Percentiles rank a stretch among this genome's conserved stretches.
Evolutionary conservation across 2,888 invertebrate genomes (phyloP).

Genomic region (Lasioglossum zephyrum): DNA sequence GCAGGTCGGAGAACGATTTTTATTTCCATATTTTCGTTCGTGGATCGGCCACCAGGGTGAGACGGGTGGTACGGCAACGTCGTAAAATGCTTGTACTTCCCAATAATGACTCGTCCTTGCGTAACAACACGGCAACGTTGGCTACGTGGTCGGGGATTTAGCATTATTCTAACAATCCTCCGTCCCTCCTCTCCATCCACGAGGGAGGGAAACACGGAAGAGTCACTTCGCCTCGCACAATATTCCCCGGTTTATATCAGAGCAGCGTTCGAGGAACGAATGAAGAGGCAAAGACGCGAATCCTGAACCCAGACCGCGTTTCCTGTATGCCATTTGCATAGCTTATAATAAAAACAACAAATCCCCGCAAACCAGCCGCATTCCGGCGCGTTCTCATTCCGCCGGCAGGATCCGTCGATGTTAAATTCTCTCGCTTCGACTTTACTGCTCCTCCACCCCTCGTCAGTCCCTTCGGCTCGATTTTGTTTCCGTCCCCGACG

Average conservation of each 20-base stretch:
- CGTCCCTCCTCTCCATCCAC: background rate
- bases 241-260: constrained; percentile 55
- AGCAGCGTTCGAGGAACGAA: constrained; percentile 34
- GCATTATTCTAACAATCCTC: constrained; percentile 44
- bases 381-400: constrained; percentile 46
- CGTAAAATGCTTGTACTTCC: constrained; percentile 30
- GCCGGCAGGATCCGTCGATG: constrained; percentile 42
- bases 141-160: constrained; percentile 23
- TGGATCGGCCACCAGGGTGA: background rate
- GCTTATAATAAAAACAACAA: constrained; percentile 65
- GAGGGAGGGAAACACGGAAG: constrained; percentile 20
- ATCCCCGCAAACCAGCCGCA: constrained; percentile 44
- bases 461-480: constrained; percentile 19
- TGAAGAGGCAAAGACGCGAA: constrained; percentile 38
- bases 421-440: constrained; percentile 55
- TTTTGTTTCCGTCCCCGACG: background rate
- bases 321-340: constrained; percentile 57
- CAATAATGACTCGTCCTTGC: constrained; percentile 24
- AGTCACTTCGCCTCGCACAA: constrained; percentile 41
- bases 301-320: constrained; percentile 41
- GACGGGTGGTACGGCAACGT: background rate
- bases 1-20: constrained; percentile 6
- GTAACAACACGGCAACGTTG: constrained; percentile 9
- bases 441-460: constrained; percentile 30
- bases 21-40: constrained; percentile 13